Conservation (phyloP, 2,113 vertebrate species). For the Chrysochloris asiatica region DNA sequence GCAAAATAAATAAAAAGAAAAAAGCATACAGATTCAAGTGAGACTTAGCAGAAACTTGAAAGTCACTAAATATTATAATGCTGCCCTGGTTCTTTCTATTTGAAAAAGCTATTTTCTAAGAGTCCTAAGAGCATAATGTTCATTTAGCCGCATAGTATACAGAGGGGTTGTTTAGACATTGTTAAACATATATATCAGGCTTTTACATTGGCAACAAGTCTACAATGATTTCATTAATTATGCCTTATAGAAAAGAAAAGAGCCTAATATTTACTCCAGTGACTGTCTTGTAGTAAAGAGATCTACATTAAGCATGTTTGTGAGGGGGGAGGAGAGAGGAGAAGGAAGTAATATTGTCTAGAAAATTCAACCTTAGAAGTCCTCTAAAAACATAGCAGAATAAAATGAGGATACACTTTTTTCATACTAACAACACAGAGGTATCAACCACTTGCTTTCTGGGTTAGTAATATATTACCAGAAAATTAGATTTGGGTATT, state of each 20-base stretch:
- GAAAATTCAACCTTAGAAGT: background rate
- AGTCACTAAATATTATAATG: slow-evolving; percentile 8
- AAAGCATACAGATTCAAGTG: background rate
- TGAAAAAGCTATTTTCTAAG: slow-evolving; percentile 27
- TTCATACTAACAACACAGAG: background rate
- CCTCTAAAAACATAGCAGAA: slow-evolving; percentile 3
- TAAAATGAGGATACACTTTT: background rate
- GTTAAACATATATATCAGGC: slow-evolving; percentile 14
- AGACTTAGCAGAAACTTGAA: background rate
- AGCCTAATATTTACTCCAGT: background rate
- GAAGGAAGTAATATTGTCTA: background rate
- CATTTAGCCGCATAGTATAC: slow-evolving; percentile 44
- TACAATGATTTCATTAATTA: slow-evolving; percentile 39
- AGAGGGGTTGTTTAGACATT: slow-evolving; percentile 10
- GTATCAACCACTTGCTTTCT: background rate
- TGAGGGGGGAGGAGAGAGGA: background rate
- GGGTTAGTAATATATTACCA: background rate
- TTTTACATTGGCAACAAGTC: slow-evolving; percentile 1
- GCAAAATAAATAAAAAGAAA: background rate
- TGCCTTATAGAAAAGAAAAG: background rate
- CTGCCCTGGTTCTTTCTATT: background rate
- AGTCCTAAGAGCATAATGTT: background rate
- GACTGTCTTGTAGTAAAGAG: background rate
- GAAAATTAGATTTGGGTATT: slow-evolving; percentile 26
- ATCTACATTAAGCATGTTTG: background rate